A percentile compares a stretch with the other conserved stretches of the same genome.
Conservation (phyloP, 1,140 invertebrate species). For the Triops longicaudatus region DNA sequence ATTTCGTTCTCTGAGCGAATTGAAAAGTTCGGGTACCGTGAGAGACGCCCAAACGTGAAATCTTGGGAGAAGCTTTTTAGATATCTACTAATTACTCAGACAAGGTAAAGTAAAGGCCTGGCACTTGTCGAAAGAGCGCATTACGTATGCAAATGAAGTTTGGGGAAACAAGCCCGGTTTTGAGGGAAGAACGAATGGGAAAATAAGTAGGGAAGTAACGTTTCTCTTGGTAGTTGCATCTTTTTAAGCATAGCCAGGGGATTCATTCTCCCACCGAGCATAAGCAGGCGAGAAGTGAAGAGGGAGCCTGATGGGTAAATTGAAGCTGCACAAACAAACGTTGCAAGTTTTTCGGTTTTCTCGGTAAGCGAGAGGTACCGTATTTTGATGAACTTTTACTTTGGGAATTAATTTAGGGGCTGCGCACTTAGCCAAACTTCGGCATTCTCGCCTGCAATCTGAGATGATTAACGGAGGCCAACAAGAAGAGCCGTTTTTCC, state of each 20-base stretch:
- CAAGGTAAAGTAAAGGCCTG: not conserved
- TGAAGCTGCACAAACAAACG: not conserved
- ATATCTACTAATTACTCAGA: not conserved
- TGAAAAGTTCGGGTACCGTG: not conserved
- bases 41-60: not conserved
- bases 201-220: not conserved
- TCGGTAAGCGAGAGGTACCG: not conserved
- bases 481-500: too few species aligned
- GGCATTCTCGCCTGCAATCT: too few species aligned
- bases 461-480: too few species aligned
- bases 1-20: not conserved
- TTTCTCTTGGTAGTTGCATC: not conserved
- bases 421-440: too few species aligned
- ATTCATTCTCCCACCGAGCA: not conserved
- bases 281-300: not conserved
- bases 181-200: not conserved
- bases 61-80: not conserved
- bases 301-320: not conserved
- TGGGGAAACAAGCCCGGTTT: not conserved
- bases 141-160: constrained; percentile 15
- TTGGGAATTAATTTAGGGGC: too few species aligned
- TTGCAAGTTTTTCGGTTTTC: not conserved
- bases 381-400: too few species aligned
- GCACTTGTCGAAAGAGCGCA: not conserved
- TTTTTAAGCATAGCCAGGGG: not conserved